A percentile compares a stretch with the other conserved stretches of the same genome.
phyloP scores from a whole-genome alignment of 2,797 vertebrate genomes.

The Anabas testudineus region DNA sequence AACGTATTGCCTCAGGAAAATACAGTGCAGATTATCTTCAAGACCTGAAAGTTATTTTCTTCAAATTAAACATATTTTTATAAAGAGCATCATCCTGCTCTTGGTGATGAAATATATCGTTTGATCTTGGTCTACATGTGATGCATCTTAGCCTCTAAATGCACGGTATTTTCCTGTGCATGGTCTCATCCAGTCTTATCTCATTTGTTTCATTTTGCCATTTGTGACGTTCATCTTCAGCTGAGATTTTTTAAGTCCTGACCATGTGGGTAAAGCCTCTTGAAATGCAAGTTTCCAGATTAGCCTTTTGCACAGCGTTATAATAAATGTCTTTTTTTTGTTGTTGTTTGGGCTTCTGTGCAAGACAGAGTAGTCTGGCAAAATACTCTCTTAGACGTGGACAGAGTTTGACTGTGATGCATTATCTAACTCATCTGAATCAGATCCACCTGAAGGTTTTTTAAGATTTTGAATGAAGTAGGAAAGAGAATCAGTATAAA shows the following conservation, averaged over 20 bases:
- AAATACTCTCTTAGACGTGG: constrained; percentile 10
- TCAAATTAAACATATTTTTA: neutral
- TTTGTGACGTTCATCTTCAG: constrained; percentile 15
- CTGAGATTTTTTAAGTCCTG: constrained; percentile 17
- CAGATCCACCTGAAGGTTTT: neutral
- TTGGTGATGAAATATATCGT: neutral
- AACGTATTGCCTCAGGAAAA: neutral
- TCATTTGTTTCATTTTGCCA: constrained; percentile 10
- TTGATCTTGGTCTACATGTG: constrained; percentile 20
- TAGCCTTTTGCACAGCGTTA: neutral
- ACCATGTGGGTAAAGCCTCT: neutral
- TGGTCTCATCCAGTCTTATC: constrained; percentile 7
- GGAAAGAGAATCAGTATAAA: neutral
- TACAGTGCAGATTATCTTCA: constrained; percentile 14
- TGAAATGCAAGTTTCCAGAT: constrained; percentile 12
- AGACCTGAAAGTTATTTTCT: neutral
- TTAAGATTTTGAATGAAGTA: neutral
- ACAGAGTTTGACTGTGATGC: neutral
- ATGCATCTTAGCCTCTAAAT: constrained; percentile 6
- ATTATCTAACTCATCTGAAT: constrained; percentile 4
- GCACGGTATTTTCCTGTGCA: constrained; percentile 39
- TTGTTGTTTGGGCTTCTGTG: constrained; percentile 18
- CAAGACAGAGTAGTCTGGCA: neutral
- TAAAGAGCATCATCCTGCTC: constrained; percentile 2
- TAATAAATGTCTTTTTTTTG: constrained; percentile 13